Evolutionary conservation across 64 coral and sea anemone species (phyloP).

Genomic region (Pocillopora verrucosa): DNA sequence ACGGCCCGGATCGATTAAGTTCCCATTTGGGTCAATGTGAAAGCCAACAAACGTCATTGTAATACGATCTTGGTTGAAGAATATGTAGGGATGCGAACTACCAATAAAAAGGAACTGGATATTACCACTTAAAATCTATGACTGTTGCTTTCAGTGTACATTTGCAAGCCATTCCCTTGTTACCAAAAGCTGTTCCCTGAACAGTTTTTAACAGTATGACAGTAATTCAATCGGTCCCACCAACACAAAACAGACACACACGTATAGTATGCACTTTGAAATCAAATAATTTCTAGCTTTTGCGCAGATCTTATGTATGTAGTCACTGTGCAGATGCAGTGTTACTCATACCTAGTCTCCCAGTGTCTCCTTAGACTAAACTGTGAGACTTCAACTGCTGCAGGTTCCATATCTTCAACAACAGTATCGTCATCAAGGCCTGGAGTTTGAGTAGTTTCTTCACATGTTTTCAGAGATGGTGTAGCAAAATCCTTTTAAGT

Average conservation of each 20-base stretch:
- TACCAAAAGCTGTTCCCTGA: too few relatives aligned
- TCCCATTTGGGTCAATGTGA: slow-evolving; percentile 63
- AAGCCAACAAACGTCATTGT: slow-evolving; percentile 87
- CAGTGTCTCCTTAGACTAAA: slow-evolving; percentile 71
- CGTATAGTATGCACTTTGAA: too few relatives aligned
- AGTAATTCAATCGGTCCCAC: too few relatives aligned
- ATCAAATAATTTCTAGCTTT: too few relatives aligned
- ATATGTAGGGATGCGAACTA: slow-evolving; percentile 88
- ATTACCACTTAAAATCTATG: too few relatives aligned
- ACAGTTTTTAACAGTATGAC: too few relatives aligned
- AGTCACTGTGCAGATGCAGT: too few relatives aligned
- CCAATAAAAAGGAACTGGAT: background rate
- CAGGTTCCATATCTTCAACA: background rate
- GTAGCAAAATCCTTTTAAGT: slow-evolving; percentile 29
- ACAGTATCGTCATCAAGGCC: background rate
- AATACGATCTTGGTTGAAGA: slow-evolving; percentile 76
- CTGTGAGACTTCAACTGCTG: slow-evolving; percentile 12
- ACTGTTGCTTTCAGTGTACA: too few relatives aligned
- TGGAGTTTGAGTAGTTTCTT: background rate
- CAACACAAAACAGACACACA: too few relatives aligned
- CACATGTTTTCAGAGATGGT: slow-evolving; percentile 14
- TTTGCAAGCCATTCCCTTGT: too few relatives aligned
- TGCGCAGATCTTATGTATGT: too few relatives aligned
- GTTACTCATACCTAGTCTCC: slow-evolving; percentile 63
- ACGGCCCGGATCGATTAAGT: slow-evolving; percentile 61